Conservation (phyloP, 2,888 invertebrate species). For the Blomia tropicalis region DNA sequence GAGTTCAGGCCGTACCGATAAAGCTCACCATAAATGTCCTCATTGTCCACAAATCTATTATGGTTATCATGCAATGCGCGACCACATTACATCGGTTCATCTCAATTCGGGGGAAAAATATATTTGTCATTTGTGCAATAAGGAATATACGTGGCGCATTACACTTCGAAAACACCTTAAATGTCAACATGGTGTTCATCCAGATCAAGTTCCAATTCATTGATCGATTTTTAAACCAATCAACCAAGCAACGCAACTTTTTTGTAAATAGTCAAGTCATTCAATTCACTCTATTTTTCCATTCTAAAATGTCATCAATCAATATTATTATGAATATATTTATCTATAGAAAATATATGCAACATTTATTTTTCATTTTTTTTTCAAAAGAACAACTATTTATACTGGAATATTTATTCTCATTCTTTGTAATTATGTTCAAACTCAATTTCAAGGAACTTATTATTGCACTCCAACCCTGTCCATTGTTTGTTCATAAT, state of each 20-base stretch:
- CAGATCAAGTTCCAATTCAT: slow-evolving; percentile 3
- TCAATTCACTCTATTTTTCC: neutral
- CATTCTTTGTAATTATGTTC: too few relatives aligned
- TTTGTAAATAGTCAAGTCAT: neutral
- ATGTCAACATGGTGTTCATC: slow-evolving; percentile 21
- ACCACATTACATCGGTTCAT: slow-evolving; percentile 25
- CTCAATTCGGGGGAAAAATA: slow-evolving; percentile 20
- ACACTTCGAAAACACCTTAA: slow-evolving; percentile 23
- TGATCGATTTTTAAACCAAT: neutral
- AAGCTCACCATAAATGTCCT: slow-evolving; percentile 22
- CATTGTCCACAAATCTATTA: slow-evolving; percentile 26
- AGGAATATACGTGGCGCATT: slow-evolving; percentile 25
- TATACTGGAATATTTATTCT: too few relatives aligned
- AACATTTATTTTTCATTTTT: too few relatives aligned
- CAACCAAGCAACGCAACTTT: too few relatives aligned
- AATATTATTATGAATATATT: neutral
- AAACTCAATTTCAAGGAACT: too few relatives aligned
- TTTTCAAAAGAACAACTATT: too few relatives aligned
- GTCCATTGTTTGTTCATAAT: too few relatives aligned
- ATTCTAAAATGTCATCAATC: neutral
- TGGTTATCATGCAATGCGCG: slow-evolving; percentile 24
- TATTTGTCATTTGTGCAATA: slow-evolving; percentile 24
- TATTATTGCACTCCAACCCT: too few relatives aligned
- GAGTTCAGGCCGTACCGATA: slow-evolving; percentile 8
- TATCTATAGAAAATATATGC: neutral